Evolutionary conservation across 2,797 vertebrate genomes (phyloP), one percentile per base, ranked within the genome.

Genomic region (Ctenopoma multispine): DNA sequence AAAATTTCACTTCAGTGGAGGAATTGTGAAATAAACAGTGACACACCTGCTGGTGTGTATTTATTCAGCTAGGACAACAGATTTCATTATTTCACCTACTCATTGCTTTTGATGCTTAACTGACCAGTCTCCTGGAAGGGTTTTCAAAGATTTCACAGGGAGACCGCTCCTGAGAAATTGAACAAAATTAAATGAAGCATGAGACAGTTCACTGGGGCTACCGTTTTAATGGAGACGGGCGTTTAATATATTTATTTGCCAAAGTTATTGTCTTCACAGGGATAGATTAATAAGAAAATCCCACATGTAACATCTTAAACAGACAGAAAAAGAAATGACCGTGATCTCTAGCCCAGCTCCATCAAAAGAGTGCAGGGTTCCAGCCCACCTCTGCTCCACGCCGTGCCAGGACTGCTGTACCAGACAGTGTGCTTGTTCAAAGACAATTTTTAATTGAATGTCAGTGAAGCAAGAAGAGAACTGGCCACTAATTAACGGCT

Each of bases 391-490:
- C 84, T 82, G 88, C 89, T 80, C 78, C 67, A 1, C n/a, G 38
- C 82, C 92, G 64, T 69, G 81, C 86, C 85, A 81, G 83, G 79
- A 75, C 84, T 77, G 31, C 82, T 79, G 74, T 47, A 95, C 95
- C 96, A 96, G 96, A 97, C 96, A 96, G 96, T 92, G 93, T 91
- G 96, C 96, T 95, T 96, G 96, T 97, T 97, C 91, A 96, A 97
- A 97, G 96, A 94, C 95, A 96, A 96, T 96, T 97, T 93, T 97
- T 97, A 98, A 98, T 97, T 97, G 96, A 98, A 98, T 97, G 96
- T 97, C 97, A 98, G 94, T 96, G 96, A 98, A 97, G 96, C 97
- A 98, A 96, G 97, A 96, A 98, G 96, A 90, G 90, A 91, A 89
- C 86, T 88, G 91, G 93, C 95, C 97, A 96, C 95, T 98, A 99